These are phyloP conservation scores for Euclidia mi DNA, from an alignment of 2,888 invertebrate species.

Conservation along the genomic window DNA sequence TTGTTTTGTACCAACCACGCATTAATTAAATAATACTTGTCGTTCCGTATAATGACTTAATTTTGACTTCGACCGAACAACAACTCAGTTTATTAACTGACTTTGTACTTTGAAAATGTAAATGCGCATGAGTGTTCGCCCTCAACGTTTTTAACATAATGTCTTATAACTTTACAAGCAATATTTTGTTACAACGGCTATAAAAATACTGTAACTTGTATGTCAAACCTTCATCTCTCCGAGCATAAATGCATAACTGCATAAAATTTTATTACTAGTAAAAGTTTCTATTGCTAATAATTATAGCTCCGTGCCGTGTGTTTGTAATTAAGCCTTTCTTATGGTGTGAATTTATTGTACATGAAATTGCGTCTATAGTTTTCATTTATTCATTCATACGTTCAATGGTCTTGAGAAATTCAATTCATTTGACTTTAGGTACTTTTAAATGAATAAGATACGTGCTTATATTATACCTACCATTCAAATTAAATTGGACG, in stretches of 20 bases:
- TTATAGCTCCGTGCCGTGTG: conserved; percentile 34
- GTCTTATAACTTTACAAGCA: conserved; percentile 51
- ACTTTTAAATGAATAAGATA: not conserved
- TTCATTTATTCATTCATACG: conserved; percentile 2
- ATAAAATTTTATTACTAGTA: conserved; percentile 53
- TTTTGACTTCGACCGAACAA: conserved; percentile 61
- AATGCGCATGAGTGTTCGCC: conserved; percentile 43
- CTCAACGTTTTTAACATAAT: conserved; percentile 41
- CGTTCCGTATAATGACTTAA: conserved; percentile 74
- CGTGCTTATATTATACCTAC: not conserved
- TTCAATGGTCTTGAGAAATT: conserved; percentile 2
- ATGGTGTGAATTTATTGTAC: conserved; percentile 35
- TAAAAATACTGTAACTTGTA: conserved; percentile 47
- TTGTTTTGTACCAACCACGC: conserved; percentile 72
- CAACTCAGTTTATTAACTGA: conserved; percentile 51
- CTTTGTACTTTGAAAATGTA: conserved; percentile 47
- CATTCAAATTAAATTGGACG: conserved; percentile 19
- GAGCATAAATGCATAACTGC: conserved; percentile 43
- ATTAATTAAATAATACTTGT: conserved; percentile 75
- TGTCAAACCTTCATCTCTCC: conserved; percentile 44
- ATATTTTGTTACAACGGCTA: conserved; percentile 59
- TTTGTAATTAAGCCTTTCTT: conserved; percentile 40
- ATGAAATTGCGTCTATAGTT: conserved; percentile 16
- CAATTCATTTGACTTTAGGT: not conserved
- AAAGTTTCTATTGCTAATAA: conserved; percentile 56